phyloP scores from a whole-genome alignment of 1,140 invertebrate genomes.

The Schlechtendalia chinensis region DNA sequence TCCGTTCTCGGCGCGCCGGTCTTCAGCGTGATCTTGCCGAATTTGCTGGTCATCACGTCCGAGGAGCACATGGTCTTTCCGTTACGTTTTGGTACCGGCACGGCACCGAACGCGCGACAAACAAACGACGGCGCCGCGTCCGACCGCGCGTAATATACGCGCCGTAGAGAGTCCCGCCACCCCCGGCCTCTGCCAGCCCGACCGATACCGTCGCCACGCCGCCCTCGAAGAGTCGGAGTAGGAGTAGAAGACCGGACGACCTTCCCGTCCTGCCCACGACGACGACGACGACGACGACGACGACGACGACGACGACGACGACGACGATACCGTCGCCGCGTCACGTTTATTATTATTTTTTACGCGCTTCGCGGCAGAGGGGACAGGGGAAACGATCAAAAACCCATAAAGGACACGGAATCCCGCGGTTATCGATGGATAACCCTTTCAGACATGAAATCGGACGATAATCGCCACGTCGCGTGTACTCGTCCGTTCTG shows the following conservation, averaged over 20 bases:
- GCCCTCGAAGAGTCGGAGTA: no score
- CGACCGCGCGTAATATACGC: background rate
- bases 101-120: constrained; percentile 10
- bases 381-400: background rate
- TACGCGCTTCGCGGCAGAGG: background rate
- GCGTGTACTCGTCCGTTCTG: no score
- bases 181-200: background rate
- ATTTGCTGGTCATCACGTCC: constrained; percentile 72
- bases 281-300: no score
- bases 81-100: constrained; percentile 21
- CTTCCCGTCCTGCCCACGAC: constrained; percentile 21
- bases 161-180: background rate
- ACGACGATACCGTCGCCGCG: background rate
- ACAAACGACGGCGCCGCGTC: background rate
- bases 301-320: no score
- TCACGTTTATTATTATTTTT: no score
- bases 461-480: no score
- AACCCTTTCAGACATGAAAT: no score
- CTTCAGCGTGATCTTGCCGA: constrained; percentile 67
- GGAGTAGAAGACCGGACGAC: background rate
- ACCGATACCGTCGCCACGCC: no score
- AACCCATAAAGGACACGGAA: constrained; percentile 1
- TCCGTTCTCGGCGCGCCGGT: constrained; percentile 66
- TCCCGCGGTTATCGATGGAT: no score
- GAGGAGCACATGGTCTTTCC: no score